Percentiles rank a stretch among this genome's conserved stretches.
Evolutionary conservation across 2,797 vertebrate genomes (phyloP).

Genomic region (Argya squamiceps): DNA sequence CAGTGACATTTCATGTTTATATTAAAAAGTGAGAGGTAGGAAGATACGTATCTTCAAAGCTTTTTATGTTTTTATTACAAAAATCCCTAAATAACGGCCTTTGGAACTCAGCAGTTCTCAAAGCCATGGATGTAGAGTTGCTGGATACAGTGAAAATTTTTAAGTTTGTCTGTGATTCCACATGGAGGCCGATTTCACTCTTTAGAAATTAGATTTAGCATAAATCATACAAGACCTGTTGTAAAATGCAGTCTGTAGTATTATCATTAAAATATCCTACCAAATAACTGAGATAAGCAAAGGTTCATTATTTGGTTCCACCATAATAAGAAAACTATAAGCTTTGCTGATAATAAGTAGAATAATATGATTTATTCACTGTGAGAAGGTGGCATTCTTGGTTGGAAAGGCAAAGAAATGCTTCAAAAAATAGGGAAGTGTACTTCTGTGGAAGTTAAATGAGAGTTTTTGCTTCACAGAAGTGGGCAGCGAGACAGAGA

Average conservation of each 20-base stretch:
- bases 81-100: background rate
- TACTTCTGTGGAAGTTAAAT: background rate
- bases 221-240: background rate
- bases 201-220: background rate
- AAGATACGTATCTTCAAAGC: background rate
- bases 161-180: background rate
- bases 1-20: background rate
- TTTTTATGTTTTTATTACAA: background rate
- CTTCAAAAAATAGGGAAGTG: background rate
- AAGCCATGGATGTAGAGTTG: background rate
- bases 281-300: background rate
- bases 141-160: background rate
- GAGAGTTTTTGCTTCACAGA: conserved; percentile 73
- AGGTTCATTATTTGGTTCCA: background rate
- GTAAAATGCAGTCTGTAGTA: background rate
- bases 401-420: background rate
- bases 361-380: background rate
- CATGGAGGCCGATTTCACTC: background rate
- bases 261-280: background rate
- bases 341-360: background rate
- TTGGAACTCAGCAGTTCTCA: background rate
- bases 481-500: conserved; percentile 90
- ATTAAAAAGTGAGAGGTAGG: background rate
- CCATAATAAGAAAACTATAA: background rate
- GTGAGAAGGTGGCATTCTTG: background rate